Percentiles rank a stretch among this genome's conserved stretches.
Evolutionary conservation across 2,888 invertebrate species (phyloP).

Genomic region (Pterostichus madidus): DNA sequence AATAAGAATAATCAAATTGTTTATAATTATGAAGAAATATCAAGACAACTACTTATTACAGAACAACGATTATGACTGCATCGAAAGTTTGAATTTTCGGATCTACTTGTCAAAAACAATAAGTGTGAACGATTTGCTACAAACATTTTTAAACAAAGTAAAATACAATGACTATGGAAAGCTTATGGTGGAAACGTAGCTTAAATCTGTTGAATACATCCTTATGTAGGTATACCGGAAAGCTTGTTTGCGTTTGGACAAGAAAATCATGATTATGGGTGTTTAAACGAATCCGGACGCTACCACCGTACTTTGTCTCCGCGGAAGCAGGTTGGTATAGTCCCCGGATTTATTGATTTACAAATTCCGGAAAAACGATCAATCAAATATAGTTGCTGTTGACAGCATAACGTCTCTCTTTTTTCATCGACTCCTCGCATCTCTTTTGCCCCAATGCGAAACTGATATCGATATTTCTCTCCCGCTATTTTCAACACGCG

Average conservation of each 20-base stretch:
- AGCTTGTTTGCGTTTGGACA: constrained; percentile 11
- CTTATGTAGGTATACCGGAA: not conserved
- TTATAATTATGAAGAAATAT: too few species aligned
- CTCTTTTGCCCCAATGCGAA: constrained; percentile 7
- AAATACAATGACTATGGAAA: too few species aligned
- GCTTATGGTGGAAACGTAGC: too few species aligned
- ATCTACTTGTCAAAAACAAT: too few species aligned
- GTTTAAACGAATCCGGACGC: constrained; percentile 1
- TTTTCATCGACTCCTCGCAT: constrained; percentile 5
- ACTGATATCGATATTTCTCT: not conserved
- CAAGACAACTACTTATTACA: too few species aligned
- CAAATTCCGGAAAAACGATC: constrained; percentile 55
- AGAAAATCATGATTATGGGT: constrained; percentile 26
- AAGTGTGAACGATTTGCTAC: too few species aligned
- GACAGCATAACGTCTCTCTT: constrained; percentile 53
- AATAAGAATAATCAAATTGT: too few species aligned
- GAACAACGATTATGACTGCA: too few species aligned
- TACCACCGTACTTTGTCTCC: constrained; percentile 41
- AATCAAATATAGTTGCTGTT: constrained; percentile 57
- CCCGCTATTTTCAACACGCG: not conserved
- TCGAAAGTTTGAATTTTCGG: too few species aligned
- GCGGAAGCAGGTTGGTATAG: not conserved
- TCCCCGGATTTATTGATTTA: constrained; percentile 55
- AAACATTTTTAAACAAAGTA: too few species aligned
- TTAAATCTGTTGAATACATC: too few species aligned